Percentiles rank a stretch among this genome's conserved stretches.
Evolutionary conservation across 2,888 invertebrate genomes (phyloP).

Genomic region (Aphidius colemani): DNA sequence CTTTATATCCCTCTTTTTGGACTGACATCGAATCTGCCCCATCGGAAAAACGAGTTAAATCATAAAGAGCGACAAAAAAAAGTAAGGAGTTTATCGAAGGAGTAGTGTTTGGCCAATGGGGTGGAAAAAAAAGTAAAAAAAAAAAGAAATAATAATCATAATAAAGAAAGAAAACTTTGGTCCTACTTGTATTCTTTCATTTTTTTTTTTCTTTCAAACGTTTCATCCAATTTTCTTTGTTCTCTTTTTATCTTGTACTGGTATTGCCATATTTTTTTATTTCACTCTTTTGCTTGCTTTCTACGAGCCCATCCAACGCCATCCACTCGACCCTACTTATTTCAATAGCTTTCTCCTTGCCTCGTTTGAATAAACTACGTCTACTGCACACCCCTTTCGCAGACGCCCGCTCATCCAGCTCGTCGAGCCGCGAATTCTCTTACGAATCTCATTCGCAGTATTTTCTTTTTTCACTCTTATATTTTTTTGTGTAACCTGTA

Average conservation of each 20-base stretch:
- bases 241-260: conserved; percentile 1
- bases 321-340: conserved; percentile 57
- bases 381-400: conserved; percentile 34
- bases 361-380: conserved; percentile 54
- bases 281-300: conserved; percentile 35
- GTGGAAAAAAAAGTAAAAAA: conserved; percentile 44
- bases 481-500: conserved; percentile 7
- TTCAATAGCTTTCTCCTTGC: conserved; percentile 54
- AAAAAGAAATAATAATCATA: not conserved
- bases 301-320: conserved; percentile 31
- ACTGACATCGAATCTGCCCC: conserved; percentile 28
- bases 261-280: conserved; percentile 7
- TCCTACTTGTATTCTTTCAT: not conserved
- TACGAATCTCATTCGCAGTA: conserved; percentile 27
- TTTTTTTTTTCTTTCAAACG: conserved; percentile 3
- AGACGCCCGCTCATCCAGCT: conserved; percentile 27
- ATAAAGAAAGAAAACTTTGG: not conserved
- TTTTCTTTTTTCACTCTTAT: not conserved
- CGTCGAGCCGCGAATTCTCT: conserved; percentile 29
- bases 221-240: conserved; percentile 14
- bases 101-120: conserved; percentile 49
- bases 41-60: conserved; percentile 50
- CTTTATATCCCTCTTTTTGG: conserved; percentile 24
- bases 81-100: conserved; percentile 12
- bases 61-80: conserved; percentile 39